Evolutionary conservation across 2,113 vertebrate species (phyloP).

Genomic region (Eubucco bourcierii): DNA sequence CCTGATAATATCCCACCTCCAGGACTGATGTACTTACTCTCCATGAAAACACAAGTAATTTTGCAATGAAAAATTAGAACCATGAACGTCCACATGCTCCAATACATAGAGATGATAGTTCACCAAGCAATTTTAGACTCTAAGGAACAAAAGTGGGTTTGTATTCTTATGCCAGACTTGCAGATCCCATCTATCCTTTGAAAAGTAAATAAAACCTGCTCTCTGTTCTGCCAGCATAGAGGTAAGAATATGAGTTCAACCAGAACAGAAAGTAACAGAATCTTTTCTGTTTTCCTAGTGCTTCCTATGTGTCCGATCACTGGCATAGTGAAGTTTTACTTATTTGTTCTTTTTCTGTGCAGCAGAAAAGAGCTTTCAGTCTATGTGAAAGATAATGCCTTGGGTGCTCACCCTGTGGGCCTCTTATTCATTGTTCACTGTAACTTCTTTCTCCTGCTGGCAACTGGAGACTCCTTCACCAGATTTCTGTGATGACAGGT

Average conservation of each 20-base stretch:
- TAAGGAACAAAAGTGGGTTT: neutral
- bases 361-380: constrained; percentile 6
- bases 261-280: neutral
- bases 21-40: neutral
- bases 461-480: constrained; percentile 1
- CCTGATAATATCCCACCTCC: neutral
- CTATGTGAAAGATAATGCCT: constrained; percentile 1
- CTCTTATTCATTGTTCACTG: constrained; percentile 27
- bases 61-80: neutral
- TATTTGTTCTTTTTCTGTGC: neutral
- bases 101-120: neutral
- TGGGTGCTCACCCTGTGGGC: neutral
- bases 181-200: neutral
- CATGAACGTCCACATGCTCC: fast-evolving
- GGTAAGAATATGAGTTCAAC: neutral
- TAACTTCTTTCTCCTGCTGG: neutral
- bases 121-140: neutral
- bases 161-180: neutral
- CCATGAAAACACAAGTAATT: neutral
- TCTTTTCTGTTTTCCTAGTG: constrained; percentile 47
- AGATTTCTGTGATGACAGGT: neutral
- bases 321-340: neutral
- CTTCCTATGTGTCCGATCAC: neutral
- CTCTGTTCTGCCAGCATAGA: neutral
- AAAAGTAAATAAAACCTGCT: neutral